These are phyloP conservation scores for Erebia epiphron DNA, from an alignment of 2,888 invertebrate species.

Conservation along the genomic window DNA sequence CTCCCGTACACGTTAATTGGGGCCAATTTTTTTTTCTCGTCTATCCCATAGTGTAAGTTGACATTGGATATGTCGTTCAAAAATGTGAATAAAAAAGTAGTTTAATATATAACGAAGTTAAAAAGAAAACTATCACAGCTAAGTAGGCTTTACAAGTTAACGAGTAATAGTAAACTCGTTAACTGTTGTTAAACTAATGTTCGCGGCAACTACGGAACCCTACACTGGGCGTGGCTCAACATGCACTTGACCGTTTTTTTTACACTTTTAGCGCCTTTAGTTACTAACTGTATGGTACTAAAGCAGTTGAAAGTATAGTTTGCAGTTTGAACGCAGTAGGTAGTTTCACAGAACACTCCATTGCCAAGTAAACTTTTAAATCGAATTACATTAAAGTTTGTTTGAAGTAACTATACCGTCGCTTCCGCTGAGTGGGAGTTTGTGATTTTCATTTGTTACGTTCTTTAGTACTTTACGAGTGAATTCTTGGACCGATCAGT, in stretches of 20 bases:
- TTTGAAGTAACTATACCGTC: conserved; percentile 2
- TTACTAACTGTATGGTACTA: conserved; percentile 14
- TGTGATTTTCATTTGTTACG: conserved; percentile 34
- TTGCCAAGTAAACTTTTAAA: conserved; percentile 29
- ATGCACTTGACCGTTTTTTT: not conserved
- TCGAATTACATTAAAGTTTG: conserved; percentile 28
- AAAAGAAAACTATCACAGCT: too few relatives aligned
- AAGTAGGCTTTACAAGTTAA: too few relatives aligned
- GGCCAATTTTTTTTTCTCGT: too few relatives aligned
- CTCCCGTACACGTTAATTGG: too few relatives aligned
- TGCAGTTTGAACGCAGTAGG: conserved; percentile 19
- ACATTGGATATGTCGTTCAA: too few relatives aligned
- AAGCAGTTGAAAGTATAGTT: conserved; percentile 19
- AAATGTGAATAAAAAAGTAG: too few relatives aligned
- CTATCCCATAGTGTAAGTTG: too few relatives aligned
- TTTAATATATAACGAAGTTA: too few relatives aligned
- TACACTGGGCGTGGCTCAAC: too few relatives aligned
- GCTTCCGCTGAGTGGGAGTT: not conserved
- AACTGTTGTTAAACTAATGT: too few relatives aligned
- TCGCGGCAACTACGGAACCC: too few relatives aligned
- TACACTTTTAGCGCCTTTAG: conserved; percentile 13
- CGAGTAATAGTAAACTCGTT: too few relatives aligned
- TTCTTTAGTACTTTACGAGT: conserved; percentile 22
- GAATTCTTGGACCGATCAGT: not conserved
- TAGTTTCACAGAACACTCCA: conserved; percentile 20